phyloP scores from a whole-genome alignment of 2,888 invertebrate species.

The Brachynemurus nebulosus region DNA sequence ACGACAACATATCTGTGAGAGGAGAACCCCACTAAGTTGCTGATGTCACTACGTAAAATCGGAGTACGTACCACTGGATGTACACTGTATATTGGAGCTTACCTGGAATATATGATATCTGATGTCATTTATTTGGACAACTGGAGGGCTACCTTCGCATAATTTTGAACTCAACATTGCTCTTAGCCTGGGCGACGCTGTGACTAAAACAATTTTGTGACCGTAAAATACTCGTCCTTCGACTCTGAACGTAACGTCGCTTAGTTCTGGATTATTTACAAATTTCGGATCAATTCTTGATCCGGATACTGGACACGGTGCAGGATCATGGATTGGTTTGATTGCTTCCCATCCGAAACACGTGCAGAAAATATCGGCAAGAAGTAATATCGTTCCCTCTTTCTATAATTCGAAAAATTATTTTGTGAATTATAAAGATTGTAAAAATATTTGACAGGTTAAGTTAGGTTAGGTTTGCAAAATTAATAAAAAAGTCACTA shows the following conservation, averaged over 20 bases:
- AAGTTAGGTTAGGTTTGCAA: no score
- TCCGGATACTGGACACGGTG: slow-evolving; percentile 45
- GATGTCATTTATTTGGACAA: slow-evolving; percentile 85
- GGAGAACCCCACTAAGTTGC: no score
- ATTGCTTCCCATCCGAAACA: slow-evolving; percentile 81
- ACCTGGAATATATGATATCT: slow-evolving; percentile 88
- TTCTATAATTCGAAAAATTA: no score
- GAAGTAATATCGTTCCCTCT: slow-evolving; percentile 72
- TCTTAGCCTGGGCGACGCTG: slow-evolving; percentile 73
- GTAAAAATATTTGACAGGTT: no score
- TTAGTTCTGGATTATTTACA: slow-evolving; percentile 85
- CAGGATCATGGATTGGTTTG: slow-evolving; percentile 55
- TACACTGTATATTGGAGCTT: slow-evolving; percentile 18
- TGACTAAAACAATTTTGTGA: slow-evolving; percentile 86
- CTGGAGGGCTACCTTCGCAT: slow-evolving; percentile 61
- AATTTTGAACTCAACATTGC: slow-evolving; percentile 70
- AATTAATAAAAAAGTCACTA: no score
- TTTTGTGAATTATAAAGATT: no score
- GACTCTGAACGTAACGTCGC: slow-evolving; percentile 84
- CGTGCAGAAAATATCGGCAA: slow-evolving; percentile 81
- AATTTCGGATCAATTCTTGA: slow-evolving; percentile 84
- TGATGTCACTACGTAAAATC: no score
- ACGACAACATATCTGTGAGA: no score
- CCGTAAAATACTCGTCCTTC: slow-evolving; percentile 85
- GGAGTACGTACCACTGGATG: no score